Evolutionary conservation across 2,797 vertebrate genomes (phyloP).

Genomic region (Lophius americanus): DNA sequence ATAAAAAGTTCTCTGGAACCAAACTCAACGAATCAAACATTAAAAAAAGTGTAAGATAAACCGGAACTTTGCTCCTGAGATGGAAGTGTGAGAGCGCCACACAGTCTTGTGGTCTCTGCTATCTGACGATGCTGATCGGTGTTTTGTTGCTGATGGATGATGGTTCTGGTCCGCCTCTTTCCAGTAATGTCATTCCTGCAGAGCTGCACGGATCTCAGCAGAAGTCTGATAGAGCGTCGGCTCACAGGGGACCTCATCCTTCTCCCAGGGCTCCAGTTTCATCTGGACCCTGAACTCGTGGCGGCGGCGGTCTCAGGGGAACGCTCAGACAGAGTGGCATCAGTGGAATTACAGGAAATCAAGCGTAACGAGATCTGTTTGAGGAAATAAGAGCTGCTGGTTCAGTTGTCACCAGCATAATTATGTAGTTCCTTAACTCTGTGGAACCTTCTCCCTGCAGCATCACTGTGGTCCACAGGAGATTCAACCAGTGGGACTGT

Average conservation of each 20-base stretch:
- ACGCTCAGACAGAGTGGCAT: conserved; percentile 52
- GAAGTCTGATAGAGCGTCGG: conserved; percentile 40
- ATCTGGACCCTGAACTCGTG: conserved; percentile 49
- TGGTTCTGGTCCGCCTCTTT: background rate
- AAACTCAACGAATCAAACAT: too few species aligned
- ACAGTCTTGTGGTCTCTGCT: too few species aligned
- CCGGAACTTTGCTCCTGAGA: too few species aligned
- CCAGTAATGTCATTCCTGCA: conserved; percentile 33
- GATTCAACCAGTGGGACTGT: too few species aligned
- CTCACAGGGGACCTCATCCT: conserved; percentile 41
- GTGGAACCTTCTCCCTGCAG: too few species aligned
- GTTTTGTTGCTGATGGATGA: too few species aligned
- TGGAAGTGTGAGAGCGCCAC: too few species aligned
- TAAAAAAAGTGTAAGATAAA: too few species aligned
- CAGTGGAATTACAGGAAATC: conserved; percentile 62
- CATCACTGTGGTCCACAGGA: too few species aligned
- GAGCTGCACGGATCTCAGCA: conserved; percentile 40
- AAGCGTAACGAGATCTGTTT: conserved; percentile 61
- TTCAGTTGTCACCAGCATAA: conserved; percentile 52
- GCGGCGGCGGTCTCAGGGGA: conserved; percentile 46
- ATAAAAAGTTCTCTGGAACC: too few species aligned
- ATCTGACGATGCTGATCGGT: too few species aligned
- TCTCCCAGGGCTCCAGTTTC: conserved; percentile 46
- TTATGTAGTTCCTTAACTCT: conserved; percentile 31
- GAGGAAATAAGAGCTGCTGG: conserved; percentile 60